These are phyloP conservation scores for Eulemur macaco DNA, from an alignment of 2,113 vertebrate species.

Conservation along the genomic window DNA sequence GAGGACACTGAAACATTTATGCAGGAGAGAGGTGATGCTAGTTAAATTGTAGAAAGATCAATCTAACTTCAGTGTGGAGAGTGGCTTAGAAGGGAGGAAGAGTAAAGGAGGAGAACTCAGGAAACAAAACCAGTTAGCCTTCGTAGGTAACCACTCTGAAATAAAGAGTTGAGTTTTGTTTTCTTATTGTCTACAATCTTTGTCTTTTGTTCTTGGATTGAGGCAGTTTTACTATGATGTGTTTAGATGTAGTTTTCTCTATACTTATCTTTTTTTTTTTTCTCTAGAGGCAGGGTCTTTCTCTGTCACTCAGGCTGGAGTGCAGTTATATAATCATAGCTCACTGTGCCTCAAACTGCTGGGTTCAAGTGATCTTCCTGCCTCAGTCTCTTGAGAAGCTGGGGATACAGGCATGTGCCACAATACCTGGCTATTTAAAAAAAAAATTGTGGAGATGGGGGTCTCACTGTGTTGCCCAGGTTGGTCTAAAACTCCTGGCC, in stretches of 20 bases:
- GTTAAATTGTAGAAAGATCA: background rate
- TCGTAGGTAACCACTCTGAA: background rate
- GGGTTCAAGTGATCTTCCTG: no score
- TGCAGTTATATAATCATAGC: no score
- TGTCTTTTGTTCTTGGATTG: background rate
- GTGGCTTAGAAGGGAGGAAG: background rate
- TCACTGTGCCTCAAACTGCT: no score
- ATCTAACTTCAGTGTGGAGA: background rate
- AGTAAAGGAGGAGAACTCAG: background rate
- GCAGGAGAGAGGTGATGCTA: background rate
- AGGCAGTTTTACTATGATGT: background rate
- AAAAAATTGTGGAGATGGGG: no score
- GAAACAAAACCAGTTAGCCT: background rate
- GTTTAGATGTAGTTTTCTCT: background rate
- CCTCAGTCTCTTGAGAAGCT: no score
- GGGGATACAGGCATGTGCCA: no score
- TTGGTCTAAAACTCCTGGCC: no score
- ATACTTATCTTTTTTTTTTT: background rate
- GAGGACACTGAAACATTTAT: background rate
- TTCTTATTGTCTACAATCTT: background rate
- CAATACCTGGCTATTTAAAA: no score
- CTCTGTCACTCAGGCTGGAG: no score
- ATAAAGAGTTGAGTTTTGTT: slow-evolving; percentile 8
- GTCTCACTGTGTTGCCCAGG: no score
- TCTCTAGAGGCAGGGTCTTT: no score